Evolutionary conservation across 2,113 vertebrate genomes (phyloP).

Genomic region (Ammodytes marinus): DNA sequence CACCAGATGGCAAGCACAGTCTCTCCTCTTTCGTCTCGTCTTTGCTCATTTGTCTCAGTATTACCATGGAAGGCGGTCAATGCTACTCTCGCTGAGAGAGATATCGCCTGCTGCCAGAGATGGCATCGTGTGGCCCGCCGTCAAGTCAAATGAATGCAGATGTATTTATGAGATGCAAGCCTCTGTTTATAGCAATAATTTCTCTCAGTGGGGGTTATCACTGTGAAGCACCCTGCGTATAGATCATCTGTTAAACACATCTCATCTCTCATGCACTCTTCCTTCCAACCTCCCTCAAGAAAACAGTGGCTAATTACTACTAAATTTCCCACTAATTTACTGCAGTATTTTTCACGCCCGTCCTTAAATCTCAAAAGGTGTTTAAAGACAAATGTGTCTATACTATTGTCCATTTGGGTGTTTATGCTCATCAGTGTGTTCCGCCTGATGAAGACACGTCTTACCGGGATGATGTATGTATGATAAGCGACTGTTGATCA

Average conservation of each 20-base stretch:
- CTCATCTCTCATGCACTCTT: conserved; percentile 62
- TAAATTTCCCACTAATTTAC: conserved; percentile 60
- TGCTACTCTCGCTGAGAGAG: conserved; percentile 55
- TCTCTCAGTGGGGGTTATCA: conserved; percentile 68
- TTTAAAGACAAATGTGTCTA: conserved; percentile 53
- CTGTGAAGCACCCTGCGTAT: conserved; percentile 60
- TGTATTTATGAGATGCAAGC: conserved; percentile 81
- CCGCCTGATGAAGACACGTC: conserved; percentile 47
- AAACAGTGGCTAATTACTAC: conserved; percentile 69
- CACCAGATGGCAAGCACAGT: conserved; percentile 50
- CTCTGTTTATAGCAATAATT: conserved; percentile 79
- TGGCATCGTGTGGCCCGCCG: conserved; percentile 45
- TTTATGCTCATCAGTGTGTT: conserved; percentile 44
- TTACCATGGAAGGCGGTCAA: conserved; percentile 35
- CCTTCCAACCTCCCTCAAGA: conserved; percentile 34
- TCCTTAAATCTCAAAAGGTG: conserved; percentile 54
- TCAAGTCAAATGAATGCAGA: conserved; percentile 80
- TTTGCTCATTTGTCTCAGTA: conserved; percentile 20
- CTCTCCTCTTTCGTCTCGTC: conserved; percentile 24
- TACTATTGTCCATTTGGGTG: conserved; percentile 46
- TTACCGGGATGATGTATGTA: conserved; percentile 42
- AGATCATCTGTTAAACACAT: conserved; percentile 80
- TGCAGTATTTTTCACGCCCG: conserved; percentile 6
- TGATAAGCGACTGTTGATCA: conserved; percentile 58
- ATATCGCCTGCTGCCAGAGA: conserved; percentile 57